Evolutionary conservation across 37 sponge, comb jelly and placozoan species (phyloP).

Genomic region (Corticium candelabrum): DNA sequence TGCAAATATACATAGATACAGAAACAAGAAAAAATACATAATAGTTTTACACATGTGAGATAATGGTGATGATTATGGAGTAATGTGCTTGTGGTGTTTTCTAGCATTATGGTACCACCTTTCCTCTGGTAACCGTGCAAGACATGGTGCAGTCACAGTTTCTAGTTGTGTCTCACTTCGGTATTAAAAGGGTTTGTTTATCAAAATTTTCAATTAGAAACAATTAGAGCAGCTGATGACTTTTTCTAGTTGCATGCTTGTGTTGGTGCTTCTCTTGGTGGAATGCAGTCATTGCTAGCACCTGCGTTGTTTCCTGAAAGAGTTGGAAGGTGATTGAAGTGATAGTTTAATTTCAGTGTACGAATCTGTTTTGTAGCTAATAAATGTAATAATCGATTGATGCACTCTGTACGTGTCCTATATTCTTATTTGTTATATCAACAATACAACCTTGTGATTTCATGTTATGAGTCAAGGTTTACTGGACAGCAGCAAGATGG

Average conservation of each 20-base stretch:
- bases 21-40: too few species aligned
- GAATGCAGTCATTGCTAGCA: constrained; percentile 23
- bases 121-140: constrained; percentile 55
- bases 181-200: constrained; percentile 22
- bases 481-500: too few species aligned
- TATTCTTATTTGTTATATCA: too few species aligned
- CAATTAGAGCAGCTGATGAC: too few species aligned
- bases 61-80: background rate
- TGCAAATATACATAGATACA: background rate
- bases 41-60: background rate
- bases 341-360: too few species aligned
- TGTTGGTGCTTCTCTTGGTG: constrained; percentile 48
- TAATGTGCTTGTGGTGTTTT: background rate
- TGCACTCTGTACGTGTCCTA: too few species aligned
- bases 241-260: constrained; percentile 38
- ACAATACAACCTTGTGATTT: too few species aligned
- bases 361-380: too few species aligned
- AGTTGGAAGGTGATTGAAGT: constrained; percentile 49
- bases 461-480: too few species aligned
- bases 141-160: constrained; percentile 53
- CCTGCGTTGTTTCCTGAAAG: constrained; percentile 55
- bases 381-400: too few species aligned
- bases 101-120: constrained; percentile 50
- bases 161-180: constrained; percentile 52
- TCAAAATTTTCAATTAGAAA: too few species aligned